A percentile compares a stretch with the other conserved stretches of the same genome.
These are phyloP conservation scores for Sinosuthora webbiana DNA, from an alignment of 2,113 vertebrate species.

Conservation along the genomic window DNA sequence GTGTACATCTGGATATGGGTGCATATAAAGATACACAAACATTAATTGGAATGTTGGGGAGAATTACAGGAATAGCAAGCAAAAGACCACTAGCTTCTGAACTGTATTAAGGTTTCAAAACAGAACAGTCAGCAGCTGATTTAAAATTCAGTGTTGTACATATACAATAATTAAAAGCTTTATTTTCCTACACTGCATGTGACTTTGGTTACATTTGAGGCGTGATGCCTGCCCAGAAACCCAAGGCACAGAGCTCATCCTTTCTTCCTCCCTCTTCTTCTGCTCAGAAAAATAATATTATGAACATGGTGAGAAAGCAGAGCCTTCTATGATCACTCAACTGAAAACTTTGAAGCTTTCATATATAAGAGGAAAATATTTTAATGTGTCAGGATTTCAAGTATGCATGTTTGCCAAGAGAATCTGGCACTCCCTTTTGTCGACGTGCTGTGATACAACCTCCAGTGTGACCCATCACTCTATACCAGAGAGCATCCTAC, in stretches of 20 bases:
- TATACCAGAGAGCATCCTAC: fast-evolving
- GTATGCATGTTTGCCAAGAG: fast-evolving
- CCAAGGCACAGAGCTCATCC: not conserved
- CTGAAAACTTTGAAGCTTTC: not conserved
- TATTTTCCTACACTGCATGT: fast-evolving
- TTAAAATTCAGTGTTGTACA: not conserved
- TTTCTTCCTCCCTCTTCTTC: not conserved
- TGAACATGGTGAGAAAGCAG: not conserved
- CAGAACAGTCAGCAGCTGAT: not conserved
- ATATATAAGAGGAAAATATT: not conserved
- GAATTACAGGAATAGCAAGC: not conserved
- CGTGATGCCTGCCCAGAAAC: not conserved
- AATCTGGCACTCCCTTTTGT: not conserved
- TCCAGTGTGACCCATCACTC: not conserved
- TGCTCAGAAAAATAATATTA: not conserved
- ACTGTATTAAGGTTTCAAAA: not conserved
- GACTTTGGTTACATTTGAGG: not conserved
- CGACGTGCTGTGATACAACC: not conserved
- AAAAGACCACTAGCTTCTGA: not conserved
- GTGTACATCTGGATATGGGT: not conserved
- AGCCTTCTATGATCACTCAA: not conserved
- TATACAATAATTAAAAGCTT: not conserved
- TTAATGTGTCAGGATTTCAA: not conserved
- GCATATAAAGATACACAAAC: not conserved
- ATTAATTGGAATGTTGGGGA: not conserved